Evolutionary conservation across 2,888 invertebrate species (phyloP).

Genomic region (Vandiemenella viatica): DNA sequence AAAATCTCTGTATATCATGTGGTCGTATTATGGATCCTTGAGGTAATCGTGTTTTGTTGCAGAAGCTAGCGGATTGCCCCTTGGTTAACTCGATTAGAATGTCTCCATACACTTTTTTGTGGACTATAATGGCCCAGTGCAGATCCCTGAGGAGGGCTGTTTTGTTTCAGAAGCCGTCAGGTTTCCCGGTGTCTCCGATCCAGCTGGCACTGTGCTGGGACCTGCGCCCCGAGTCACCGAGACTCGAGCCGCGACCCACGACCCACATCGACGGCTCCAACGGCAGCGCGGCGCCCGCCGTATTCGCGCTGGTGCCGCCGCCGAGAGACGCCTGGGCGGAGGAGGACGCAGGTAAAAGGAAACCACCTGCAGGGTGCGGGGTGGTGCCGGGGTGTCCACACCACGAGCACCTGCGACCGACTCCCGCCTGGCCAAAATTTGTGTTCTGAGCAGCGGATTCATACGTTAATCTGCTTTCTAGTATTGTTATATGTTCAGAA

Average conservation of each 20-base stretch:
- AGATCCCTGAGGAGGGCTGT: too few relatives aligned
- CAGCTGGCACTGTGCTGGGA: constrained; percentile 72
- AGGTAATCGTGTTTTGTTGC: too few relatives aligned
- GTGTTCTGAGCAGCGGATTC: too few relatives aligned
- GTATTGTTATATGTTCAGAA: too few relatives aligned
- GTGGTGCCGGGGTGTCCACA: neutral
- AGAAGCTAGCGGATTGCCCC: too few relatives aligned
- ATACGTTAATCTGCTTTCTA: too few relatives aligned
- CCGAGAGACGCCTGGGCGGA: neutral
- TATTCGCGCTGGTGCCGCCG: constrained; percentile 47
- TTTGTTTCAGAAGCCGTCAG: too few relatives aligned
- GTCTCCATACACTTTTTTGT: too few relatives aligned
- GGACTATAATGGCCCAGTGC: too few relatives aligned
- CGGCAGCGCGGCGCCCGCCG: constrained; percentile 57
- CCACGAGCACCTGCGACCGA: neutral
- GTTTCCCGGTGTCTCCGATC: constrained; percentile 12
- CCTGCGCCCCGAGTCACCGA: constrained; percentile 48
- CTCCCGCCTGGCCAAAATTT: neutral
- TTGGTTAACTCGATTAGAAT: too few relatives aligned
- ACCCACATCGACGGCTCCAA: constrained; percentile 68
- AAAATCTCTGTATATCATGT: too few relatives aligned
- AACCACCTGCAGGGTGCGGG: neutral
- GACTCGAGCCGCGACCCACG: constrained; percentile 51
- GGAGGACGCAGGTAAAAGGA: neutral
- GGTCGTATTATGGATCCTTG: too few relatives aligned